These are phyloP conservation scores for Daboia siamensis DNA, from an alignment of 2,113 vertebrate species.

Conservation along the genomic window DNA sequence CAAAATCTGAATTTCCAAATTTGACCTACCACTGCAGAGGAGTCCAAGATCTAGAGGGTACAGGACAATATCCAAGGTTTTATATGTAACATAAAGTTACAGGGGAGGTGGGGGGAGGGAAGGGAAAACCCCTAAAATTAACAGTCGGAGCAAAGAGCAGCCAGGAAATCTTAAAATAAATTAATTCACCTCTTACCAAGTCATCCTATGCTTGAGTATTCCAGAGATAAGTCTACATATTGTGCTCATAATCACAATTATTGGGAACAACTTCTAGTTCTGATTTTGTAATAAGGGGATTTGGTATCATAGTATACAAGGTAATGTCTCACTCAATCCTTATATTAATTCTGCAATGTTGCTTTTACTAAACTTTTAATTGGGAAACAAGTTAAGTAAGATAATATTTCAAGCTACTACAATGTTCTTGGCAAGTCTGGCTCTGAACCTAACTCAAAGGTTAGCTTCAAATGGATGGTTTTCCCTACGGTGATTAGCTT, in stretches of 20 bases:
- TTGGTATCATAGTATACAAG: background rate
- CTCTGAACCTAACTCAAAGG: background rate
- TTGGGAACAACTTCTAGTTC: background rate
- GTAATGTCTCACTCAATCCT: background rate
- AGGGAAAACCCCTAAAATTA: background rate
- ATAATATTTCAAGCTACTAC: background rate
- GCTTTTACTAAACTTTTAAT: background rate
- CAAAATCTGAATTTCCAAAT: conserved; percentile 70
- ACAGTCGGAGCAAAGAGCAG: background rate
- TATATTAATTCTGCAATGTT: background rate
- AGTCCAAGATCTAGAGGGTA: conserved; percentile 50
- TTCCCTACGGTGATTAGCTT: background rate
- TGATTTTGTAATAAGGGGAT: background rate
- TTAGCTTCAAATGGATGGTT: background rate
- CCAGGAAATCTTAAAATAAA: background rate
- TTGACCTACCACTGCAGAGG: conserved; percentile 62
- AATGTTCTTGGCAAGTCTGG: background rate
- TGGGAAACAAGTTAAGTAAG: background rate
- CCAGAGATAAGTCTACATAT: conserved; percentile 22
- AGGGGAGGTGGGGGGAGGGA: background rate
- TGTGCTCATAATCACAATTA: background rate
- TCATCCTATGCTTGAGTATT: rapidly evolving
- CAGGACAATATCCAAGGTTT: background rate
- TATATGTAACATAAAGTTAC: background rate
- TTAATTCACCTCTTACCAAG: rapidly evolving